A percentile compares a stretch with the other conserved stretches of the same genome.
phyloP scores from a whole-genome alignment of 1,140 invertebrate species.

The Mylabris phalerata region DNA sequence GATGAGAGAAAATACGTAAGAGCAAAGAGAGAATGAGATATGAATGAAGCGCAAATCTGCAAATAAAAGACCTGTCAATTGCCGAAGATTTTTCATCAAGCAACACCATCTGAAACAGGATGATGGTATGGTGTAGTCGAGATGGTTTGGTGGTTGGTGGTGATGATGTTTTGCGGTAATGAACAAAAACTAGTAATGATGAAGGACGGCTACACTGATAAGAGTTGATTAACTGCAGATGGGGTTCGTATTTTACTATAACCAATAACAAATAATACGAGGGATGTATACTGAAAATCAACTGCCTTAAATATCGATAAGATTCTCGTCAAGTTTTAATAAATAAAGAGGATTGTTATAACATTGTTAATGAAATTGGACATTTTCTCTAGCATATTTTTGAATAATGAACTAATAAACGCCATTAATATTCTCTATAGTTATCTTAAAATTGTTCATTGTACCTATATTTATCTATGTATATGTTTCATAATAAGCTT shows the following conservation, averaged over 20 bases:
- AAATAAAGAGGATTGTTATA: too few relatives aligned
- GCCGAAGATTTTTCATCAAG: conserved; percentile 41
- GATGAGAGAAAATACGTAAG: conserved; percentile 7
- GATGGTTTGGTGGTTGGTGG: not conserved
- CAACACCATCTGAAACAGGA: conserved; percentile 35
- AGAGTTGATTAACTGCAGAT: conserved; percentile 41
- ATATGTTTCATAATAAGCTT: conserved; percentile 32
- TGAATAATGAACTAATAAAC: conserved; percentile 9
- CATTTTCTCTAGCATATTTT: not conserved
- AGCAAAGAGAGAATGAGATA: conserved; percentile 38
- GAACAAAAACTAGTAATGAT: conserved; percentile 43
- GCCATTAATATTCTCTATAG: not conserved
- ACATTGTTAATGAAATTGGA: too few relatives aligned
- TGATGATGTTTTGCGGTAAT: conserved; percentile 40
- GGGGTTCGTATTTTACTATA: conserved; percentile 16
- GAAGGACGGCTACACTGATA: conserved; percentile 36
- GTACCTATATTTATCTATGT: conserved; percentile 37
- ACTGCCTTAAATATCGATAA: too few relatives aligned
- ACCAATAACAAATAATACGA: too few relatives aligned
- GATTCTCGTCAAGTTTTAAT: too few relatives aligned
- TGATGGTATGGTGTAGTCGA: too few relatives aligned
- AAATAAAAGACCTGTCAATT: conserved; percentile 44
- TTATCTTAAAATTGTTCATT: conserved; percentile 21
- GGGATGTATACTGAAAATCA: too few relatives aligned
- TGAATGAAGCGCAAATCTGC: conserved; percentile 39